Conservation (phyloP, 2,888 invertebrate species). For the Reticulitermes lucifugus region DNA sequence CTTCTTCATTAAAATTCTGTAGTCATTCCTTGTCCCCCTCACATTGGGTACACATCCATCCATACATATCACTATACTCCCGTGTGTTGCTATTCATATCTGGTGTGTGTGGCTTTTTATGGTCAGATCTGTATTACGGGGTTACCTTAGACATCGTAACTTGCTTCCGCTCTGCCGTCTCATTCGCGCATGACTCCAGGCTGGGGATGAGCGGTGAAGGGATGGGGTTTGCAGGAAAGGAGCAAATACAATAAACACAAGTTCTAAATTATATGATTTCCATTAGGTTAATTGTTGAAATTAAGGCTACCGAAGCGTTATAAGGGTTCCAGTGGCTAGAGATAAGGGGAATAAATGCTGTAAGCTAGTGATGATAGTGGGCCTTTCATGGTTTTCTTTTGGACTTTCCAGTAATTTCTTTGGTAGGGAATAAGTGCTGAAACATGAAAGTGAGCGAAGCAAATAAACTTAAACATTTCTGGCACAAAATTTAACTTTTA, state of each 20-base stretch:
- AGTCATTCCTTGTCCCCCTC: too few relatives aligned
- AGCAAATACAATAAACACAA: constrained; percentile 54
- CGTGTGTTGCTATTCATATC: too few relatives aligned
- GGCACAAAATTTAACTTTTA: background rate
- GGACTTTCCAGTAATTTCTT: constrained; percentile 38
- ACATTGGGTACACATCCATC: too few relatives aligned
- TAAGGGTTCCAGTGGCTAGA: constrained; percentile 25
- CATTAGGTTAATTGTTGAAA: constrained; percentile 55
- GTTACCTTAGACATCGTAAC: background rate
- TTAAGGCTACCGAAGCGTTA: constrained; percentile 52
- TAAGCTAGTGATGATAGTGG: background rate
- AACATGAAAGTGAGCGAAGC: background rate
- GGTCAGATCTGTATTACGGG: background rate
- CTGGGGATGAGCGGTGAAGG: background rate
- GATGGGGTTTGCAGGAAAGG: constrained; percentile 13
- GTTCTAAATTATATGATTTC: constrained; percentile 55
- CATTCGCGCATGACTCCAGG: constrained; percentile 7
- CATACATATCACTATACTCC: too few relatives aligned
- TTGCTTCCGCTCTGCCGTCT: background rate
- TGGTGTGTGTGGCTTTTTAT: background rate
- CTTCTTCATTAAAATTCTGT: too few relatives aligned
- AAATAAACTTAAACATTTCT: background rate
- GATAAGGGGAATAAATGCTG: constrained; percentile 12
- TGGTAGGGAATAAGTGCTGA: background rate
- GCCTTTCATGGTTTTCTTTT: constrained; percentile 46